These are phyloP conservation scores for Ameiurus melas DNA, from an alignment of 2,113 vertebrate genomes.

Conservation along the genomic window DNA sequence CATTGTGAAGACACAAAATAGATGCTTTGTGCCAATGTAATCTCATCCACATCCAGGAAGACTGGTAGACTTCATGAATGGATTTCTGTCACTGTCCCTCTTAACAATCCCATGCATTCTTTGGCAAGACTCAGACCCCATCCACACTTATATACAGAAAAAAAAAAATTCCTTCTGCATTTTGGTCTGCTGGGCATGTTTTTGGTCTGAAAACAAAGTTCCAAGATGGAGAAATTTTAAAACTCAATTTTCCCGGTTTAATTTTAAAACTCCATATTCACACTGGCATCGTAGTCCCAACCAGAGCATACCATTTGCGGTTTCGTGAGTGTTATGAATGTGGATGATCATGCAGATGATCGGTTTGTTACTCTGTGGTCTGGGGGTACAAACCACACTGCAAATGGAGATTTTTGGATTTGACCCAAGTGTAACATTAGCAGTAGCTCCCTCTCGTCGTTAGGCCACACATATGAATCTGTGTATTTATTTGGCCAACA, in stretches of 20 bases:
- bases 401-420: background rate
- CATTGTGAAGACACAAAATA: conserved; percentile 38
- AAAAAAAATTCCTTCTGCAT: background rate
- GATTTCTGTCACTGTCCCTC: background rate
- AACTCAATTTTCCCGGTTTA: background rate
- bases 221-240: background rate
- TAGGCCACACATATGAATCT: background rate
- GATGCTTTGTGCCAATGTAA: conserved; percentile 51
- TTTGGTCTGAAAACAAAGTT: background rate
- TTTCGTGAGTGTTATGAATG: background rate
- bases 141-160: background rate
- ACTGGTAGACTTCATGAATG: background rate
- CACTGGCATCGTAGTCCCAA: background rate
- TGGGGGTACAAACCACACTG: background rate
- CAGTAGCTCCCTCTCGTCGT: background rate
- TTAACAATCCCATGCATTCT: background rate
- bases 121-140: background rate
- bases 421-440: background rate
- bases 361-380: background rate
- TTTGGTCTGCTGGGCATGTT: background rate
- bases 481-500: background rate
- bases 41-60: conserved; percentile 49
- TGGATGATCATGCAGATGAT: background rate
- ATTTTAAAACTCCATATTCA: background rate
- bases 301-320: background rate